phyloP scores from a whole-genome alignment of 2,888 invertebrate genomes.

The Drosophila conformis region DNA sequence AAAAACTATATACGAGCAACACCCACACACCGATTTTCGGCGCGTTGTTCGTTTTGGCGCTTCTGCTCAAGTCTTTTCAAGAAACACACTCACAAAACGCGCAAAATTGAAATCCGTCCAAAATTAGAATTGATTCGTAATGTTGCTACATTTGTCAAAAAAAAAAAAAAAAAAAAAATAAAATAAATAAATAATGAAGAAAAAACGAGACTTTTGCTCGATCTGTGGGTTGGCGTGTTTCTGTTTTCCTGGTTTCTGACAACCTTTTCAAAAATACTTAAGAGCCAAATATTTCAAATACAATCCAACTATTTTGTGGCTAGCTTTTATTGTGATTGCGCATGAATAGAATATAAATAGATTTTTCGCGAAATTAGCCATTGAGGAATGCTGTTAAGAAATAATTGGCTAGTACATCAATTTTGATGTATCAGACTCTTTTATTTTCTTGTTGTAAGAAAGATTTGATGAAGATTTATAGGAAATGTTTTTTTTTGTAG shows the following conservation, averaged over 20 bases:
- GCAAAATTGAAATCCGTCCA: constrained; percentile 52
- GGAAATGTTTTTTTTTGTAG: background rate
- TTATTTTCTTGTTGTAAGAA: background rate
- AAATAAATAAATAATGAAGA: background rate
- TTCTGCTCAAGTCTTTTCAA: constrained; percentile 33
- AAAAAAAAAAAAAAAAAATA: background rate
- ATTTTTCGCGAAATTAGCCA: constrained; percentile 25
- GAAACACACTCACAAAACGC: constrained; percentile 20
- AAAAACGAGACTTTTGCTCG: constrained; percentile 15
- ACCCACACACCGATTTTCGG: constrained; percentile 30
- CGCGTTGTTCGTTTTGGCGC: constrained; percentile 37
- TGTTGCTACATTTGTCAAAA: constrained; percentile 58
- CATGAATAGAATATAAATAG: constrained; percentile 27
- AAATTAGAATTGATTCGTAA: constrained; percentile 79
- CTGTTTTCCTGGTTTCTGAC: constrained; percentile 31
- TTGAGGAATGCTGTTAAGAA: constrained; percentile 17
- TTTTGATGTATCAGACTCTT: background rate
- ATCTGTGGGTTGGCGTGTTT: constrained; percentile 10
- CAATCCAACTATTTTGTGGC: constrained; percentile 19
- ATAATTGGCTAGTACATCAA: constrained; percentile 25
- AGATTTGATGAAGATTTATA: background rate
- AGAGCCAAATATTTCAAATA: constrained; percentile 22
- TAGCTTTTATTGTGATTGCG: constrained; percentile 15
- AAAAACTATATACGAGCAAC: constrained; percentile 23
- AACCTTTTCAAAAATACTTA: constrained; percentile 20